Evolutionary conservation across 1,140 invertebrate species (phyloP), one percentile per base, ranked within the genome.

Genomic region (Trichonephila clavata): DNA sequence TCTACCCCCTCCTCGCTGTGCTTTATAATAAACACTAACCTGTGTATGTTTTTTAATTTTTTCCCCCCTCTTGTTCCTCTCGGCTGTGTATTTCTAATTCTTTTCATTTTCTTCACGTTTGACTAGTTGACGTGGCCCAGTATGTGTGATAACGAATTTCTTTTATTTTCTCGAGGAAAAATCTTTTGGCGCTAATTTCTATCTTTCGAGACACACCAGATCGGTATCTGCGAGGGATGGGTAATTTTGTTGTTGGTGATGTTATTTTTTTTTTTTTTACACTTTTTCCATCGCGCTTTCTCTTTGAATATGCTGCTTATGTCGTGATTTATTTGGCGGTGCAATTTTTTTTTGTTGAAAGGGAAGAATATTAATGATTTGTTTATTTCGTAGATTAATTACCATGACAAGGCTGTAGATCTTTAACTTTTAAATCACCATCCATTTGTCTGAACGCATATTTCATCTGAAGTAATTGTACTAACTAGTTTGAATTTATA

Each of bases 11-110:
- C 50, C 50, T 43, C 18, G 18, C 57, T 77, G 63, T 90, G 18
- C 50, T 10, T 87, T 71, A 92, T 92, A 92, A 92, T 92, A 92
- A 92, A 92, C 50, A 92, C 90, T 63, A 92, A 84, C 90, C 50
- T 32, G 61, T 86, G 61, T 77, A 59, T 57, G 61, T 32, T 65
- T 59, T 92, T 81, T 90, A 24, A 39, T 81, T 81, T 80, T 13
- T 43, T 81, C 50, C 39, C 24, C 21, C 24, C 8, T 57, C 24
- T 57, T 32, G 57, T 50, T 57, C 50, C 57, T 84, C 24, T 84
- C 43, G 43, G 39, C 39, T 71, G 32, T n/a, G 43, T 86, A 86
- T 92, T 86, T 83, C 59, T 92, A 92, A 92, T 92, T 92, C 90
- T 92, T 71, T 92, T 92, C 83, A 92, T 92, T 92, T 92, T 92